Base-by-base conservation (phyloP, 1,140 invertebrate species). In the Lamellibrachia luymesi region DNA sequence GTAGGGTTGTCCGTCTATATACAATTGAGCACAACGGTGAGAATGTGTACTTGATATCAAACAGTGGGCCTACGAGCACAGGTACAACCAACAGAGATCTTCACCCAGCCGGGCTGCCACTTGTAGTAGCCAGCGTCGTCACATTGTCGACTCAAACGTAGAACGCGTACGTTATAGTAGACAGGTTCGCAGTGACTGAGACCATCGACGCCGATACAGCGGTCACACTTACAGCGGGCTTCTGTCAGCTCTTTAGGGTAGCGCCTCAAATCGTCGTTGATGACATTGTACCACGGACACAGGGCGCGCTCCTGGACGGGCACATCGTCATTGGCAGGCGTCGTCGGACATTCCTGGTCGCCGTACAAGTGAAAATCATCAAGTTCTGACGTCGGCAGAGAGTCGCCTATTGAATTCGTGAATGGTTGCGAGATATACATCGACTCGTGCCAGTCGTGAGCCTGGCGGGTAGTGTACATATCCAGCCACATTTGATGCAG, bases 81-180 rank as follows among this genome's bases (percentile, higher is more conserved):
- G 2, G 90, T 91, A 27, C 90, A 91, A 51, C 90, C 90, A n/a
- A 91, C 90, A 51, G 90, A 49, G 38, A 91, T 91, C 25, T 91
- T 91, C 90, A 25, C 13, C 90, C 90, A 91, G 22, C 90, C 90
- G 38, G 38, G 17, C 49, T 91, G 49, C 38, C 50, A 91, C 90
- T 91, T 91, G 17, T 91, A 91, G 90, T 49, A 91, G 50, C 90
- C 90, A 27, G 6, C 90, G 38, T 91, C 13, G 49, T 50, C 49
- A 38, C 90, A 91, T 13, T 49, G 38, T 50, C 27, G 13, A 10
- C 2, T 91, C 92, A 7, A 5, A 38, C 92, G 51, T 52, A 92
- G 52, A 38, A 92, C 92, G 50, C 17, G 92, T 52, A 92, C 92
- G 92, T 92, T 92, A 64, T 92, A 92, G 52, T 92, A 92, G 92